A percentile compares a stretch with the other conserved stretches of the same genome.
Conservation (phyloP, 1,140 invertebrate species). For the Agraylea sexmaculata region DNA sequence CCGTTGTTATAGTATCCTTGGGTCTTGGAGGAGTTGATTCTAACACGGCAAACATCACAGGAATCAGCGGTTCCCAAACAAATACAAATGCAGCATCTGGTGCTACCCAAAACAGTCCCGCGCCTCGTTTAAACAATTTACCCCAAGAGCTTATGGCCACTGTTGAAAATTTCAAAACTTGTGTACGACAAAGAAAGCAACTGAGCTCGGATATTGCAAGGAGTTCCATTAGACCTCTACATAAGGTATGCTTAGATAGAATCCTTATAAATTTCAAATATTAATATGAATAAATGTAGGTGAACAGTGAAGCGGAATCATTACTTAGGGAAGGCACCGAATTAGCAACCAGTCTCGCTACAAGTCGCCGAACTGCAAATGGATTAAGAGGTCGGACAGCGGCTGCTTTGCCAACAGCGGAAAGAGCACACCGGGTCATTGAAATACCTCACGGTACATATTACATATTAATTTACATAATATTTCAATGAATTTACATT, state of each 20-base stretch:
- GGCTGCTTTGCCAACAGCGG: slow-evolving; percentile 12
- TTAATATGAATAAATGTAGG: slow-evolving; percentile 4
- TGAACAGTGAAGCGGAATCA: slow-evolving; percentile 14
- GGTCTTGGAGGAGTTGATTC: slow-evolving; percentile 17
- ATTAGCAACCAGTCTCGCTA: slow-evolving; percentile 13
- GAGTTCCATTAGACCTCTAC: slow-evolving; percentile 53
- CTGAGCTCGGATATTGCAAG: slow-evolving; percentile 71
- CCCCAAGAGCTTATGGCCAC: slow-evolving; percentile 56
- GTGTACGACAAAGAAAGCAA: slow-evolving; percentile 72
- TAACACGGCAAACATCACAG: neutral
- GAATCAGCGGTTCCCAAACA: neutral
- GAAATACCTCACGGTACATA: slow-evolving; percentile 20
- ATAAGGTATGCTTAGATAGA: slow-evolving; percentile 46
- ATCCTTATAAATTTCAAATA: neutral
- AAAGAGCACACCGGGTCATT: slow-evolving; percentile 16
- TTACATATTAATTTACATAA: neutral
- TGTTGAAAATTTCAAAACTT: slow-evolving; percentile 54
- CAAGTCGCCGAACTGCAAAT: slow-evolving; percentile 11
- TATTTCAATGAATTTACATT: slow-evolving; percentile 2
- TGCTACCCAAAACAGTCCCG: slow-evolving; percentile 5
- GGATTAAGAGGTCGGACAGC: slow-evolving; percentile 11
- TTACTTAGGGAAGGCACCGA: slow-evolving; percentile 15
- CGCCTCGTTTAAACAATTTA: slow-evolving; percentile 37
- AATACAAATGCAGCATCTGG: slow-evolving; percentile 3
- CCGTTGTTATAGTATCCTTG: slow-evolving; percentile 6